Evolutionary conservation across 2,888 invertebrate genomes (phyloP).

Genomic region (Eupithecia dodoneata): DNA sequence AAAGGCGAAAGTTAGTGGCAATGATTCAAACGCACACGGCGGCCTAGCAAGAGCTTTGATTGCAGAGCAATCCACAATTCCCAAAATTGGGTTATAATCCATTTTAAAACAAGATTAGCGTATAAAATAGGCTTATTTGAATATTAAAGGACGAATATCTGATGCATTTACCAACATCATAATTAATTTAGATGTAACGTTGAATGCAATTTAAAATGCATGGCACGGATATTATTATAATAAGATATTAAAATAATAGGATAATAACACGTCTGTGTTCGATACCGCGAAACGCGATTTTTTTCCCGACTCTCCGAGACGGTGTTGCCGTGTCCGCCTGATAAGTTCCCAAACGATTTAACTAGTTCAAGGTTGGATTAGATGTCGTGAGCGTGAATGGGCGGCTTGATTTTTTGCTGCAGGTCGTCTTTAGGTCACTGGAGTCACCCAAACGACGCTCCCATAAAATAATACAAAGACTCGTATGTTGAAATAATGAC

Average conservation of each 20-base stretch:
- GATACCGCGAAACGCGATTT: slow-evolving; percentile 68
- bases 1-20: background rate
- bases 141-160: background rate
- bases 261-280: slow-evolving; percentile 79
- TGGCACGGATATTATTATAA: slow-evolving; percentile 52
- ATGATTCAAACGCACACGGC: slow-evolving; percentile 23
- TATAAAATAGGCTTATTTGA: background rate
- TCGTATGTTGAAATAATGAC: slow-evolving; percentile 55
- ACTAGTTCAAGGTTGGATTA: slow-evolving; percentile 78
- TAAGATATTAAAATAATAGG: slow-evolving; percentile 74
- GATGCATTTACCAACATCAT: slow-evolving; percentile 20
- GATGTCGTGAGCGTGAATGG: slow-evolving; percentile 70
- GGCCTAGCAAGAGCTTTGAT: slow-evolving; percentile 5
- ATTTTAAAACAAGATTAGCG: background rate
- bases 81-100: background rate
- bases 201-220: slow-evolving; percentile 41
- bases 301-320: slow-evolving; percentile 55
- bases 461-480: slow-evolving; percentile 66
- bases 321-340: slow-evolving; percentile 70
- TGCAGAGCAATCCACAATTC: background rate
- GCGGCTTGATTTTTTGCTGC: slow-evolving; percentile 73
- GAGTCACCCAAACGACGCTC: slow-evolving; percentile 69
- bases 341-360: slow-evolving; percentile 72
- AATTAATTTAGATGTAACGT: slow-evolving; percentile 22
- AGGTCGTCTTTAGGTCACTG: slow-evolving; percentile 78